phyloP scores from a whole-genome alignment of 2,888 invertebrate species.

The Hypolimnas misippus region DNA sequence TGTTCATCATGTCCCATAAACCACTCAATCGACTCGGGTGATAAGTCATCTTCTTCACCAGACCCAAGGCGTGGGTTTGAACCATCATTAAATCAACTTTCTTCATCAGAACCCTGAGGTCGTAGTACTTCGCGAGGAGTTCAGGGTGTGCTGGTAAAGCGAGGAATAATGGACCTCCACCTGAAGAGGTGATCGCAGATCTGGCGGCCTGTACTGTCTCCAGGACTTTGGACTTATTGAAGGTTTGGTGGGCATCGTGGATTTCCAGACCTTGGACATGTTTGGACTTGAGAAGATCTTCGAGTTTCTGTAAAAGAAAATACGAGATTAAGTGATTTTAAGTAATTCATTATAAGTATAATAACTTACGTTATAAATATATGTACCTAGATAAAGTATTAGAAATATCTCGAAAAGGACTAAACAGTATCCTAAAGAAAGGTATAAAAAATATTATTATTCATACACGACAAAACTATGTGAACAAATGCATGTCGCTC shows the following conservation, averaged over 20 bases:
- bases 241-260: slow-evolving; percentile 79
- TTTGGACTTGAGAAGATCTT: slow-evolving; percentile 81
- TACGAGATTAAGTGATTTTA: no score
- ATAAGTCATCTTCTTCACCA: slow-evolving; percentile 87
- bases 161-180: slow-evolving; percentile 82
- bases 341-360: no score
- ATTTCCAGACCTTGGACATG: slow-evolving; percentile 84
- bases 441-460: no score
- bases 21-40: slow-evolving; percentile 90
- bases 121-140: slow-evolving; percentile 88
- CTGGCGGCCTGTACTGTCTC: slow-evolving; percentile 74
- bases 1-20: slow-evolving; percentile 90
- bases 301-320: slow-evolving; percentile 75
- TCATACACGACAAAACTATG: no score
- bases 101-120: slow-evolving; percentile 86
- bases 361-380: no score
- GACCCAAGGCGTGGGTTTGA: slow-evolving; percentile 86
- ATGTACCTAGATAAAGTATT: no score
- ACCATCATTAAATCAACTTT: slow-evolving; percentile 87
- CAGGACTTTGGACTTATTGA: slow-evolving; percentile 78
- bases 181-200: slow-evolving; percentile 72
- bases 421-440: no score
- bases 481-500: no score
- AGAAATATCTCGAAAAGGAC: no score
- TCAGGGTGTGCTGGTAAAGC: slow-evolving; percentile 87